Conservation (phyloP, 2,113 vertebrate species). For the Desmodus rotundus region DNA sequence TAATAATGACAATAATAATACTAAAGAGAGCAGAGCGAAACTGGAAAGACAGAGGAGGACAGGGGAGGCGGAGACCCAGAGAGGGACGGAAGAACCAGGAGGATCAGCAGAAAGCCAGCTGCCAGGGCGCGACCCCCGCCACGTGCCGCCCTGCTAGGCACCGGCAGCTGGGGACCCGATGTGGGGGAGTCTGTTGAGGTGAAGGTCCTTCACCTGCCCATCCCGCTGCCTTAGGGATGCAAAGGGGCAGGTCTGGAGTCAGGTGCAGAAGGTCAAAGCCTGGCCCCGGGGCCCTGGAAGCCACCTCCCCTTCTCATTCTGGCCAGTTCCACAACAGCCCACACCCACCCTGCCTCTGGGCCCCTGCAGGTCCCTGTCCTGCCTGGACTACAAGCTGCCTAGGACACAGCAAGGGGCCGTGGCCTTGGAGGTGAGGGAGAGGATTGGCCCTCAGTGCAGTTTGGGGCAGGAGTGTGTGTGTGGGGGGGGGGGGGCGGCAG, state of each 20-base stretch:
- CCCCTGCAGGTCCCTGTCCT: not conserved
- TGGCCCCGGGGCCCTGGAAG: not conserved
- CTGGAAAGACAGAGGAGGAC: slow-evolving; percentile 30
- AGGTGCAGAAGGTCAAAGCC: not conserved
- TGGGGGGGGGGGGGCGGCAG: not conserved
- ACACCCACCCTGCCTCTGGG: not conserved
- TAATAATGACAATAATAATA: slow-evolving; percentile 68
- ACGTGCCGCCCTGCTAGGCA: accelerated
- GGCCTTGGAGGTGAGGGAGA: not conserved
- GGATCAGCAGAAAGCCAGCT: not conserved
- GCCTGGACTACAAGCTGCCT: not conserved
- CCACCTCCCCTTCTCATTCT: not conserved
- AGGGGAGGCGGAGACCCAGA: not conserved
- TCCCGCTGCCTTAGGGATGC: slow-evolving; percentile 51
- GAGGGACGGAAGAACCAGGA: not conserved
- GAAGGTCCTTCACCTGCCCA: slow-evolving; percentile 78
- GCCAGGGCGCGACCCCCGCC: not conserved
- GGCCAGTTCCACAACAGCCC: accelerated
- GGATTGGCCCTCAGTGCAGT: not conserved
- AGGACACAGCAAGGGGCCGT: not conserved
- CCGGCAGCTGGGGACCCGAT: slow-evolving; percentile 36
- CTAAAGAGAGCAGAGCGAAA: slow-evolving; percentile 66
- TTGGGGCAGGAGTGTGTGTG: not conserved
- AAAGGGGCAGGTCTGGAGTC: not conserved
- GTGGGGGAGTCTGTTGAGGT: slow-evolving; percentile 84